phyloP scores from a whole-genome alignment of 1,140 invertebrate genomes.

The Heterodera carotae region DNA sequence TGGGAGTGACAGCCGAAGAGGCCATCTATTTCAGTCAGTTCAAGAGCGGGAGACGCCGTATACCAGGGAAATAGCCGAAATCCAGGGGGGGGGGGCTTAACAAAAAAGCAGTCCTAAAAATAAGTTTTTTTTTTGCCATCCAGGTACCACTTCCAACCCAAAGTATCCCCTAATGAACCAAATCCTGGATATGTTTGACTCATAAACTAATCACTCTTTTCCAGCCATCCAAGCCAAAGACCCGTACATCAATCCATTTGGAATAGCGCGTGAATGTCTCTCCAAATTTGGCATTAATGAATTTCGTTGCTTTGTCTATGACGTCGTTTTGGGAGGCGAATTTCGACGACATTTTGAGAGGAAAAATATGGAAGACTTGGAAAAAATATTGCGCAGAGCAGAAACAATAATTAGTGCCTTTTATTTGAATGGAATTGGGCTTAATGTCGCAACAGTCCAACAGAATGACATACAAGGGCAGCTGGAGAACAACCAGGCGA shows the following conservation, averaged over 20 bases:
- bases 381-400: conserved; percentile 13
- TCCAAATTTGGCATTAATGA: conserved; percentile 11
- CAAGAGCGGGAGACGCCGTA: conserved; percentile 22
- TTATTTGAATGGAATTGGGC: conserved; percentile 27
- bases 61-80: no score
- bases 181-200: no score
- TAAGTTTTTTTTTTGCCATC: no score
- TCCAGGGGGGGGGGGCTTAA: no score
- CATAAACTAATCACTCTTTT: conserved; percentile 9
- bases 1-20: conserved; percentile 44
- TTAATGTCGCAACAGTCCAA: background rate
- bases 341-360: conserved; percentile 17
- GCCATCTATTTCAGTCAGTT: conserved; percentile 48
- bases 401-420: conserved; percentile 18
- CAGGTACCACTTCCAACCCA: no score
- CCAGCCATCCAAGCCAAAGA: conserved; percentile 30
- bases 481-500: background rate
- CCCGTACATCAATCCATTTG: conserved; percentile 35
- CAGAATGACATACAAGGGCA: conserved; percentile 13
- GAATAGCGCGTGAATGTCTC: conserved; percentile 30
- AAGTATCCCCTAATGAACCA: no score
- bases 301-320: conserved; percentile 22
- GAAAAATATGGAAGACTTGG: background rate
- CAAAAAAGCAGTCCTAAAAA: no score
- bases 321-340: conserved; percentile 26